Conservation (phyloP, 2,113 vertebrate genomes). For the Maccullochella peelii region DNA sequence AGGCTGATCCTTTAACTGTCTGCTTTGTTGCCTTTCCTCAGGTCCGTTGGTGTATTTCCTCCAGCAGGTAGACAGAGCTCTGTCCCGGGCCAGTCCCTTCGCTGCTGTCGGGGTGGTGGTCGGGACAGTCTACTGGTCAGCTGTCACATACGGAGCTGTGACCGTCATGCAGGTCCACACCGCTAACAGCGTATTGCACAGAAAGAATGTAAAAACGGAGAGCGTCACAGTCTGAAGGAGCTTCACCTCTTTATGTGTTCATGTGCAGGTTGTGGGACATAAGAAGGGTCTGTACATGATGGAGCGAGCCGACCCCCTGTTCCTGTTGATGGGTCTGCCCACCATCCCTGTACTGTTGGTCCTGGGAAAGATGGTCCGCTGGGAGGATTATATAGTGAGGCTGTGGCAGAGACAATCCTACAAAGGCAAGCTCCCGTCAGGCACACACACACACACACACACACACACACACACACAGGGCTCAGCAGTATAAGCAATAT, state of each 20-base stretch:
- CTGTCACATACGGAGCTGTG: constrained; percentile 86
- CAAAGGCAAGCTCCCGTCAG: constrained; percentile 65
- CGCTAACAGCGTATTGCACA: accelerated
- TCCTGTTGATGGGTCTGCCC: constrained; percentile 85
- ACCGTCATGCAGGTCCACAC: constrained; percentile 86
- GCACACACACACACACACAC: constrained; percentile 20
- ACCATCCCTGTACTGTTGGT: constrained; percentile 85
- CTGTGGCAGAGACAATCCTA: constrained; percentile 81
- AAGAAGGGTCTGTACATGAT: constrained; percentile 86
- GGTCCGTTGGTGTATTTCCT: constrained; percentile 85
- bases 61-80: constrained; percentile 80
- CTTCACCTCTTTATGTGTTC: neutral
- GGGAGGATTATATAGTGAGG: constrained; percentile 85
- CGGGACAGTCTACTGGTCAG: constrained; percentile 85
- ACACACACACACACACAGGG: neutral
- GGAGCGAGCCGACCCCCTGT: constrained; percentile 84
- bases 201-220: accelerated
- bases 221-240: neutral
- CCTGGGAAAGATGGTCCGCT: constrained; percentile 86
- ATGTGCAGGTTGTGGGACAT: constrained; percentile 82
- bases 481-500: too few relatives aligned
- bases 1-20: neutral
- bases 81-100: constrained; percentile 84
- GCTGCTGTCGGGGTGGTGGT: constrained; percentile 83
- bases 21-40: constrained; percentile 36